These are phyloP conservation scores for Busseola fusca DNA, from an alignment of 2,888 invertebrate genomes.

Conservation along the genomic window DNA sequence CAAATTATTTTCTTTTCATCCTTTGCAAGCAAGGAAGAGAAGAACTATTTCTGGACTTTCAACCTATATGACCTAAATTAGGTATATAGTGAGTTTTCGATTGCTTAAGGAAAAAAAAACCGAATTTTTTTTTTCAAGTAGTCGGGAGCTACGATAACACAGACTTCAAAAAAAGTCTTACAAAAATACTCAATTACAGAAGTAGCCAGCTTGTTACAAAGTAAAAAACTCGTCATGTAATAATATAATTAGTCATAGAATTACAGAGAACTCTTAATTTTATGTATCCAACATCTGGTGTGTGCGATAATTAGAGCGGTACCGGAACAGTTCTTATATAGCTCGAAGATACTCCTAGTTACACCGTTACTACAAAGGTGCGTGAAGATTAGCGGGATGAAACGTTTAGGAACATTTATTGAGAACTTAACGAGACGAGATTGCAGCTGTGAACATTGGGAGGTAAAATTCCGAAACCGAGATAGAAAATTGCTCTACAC, in stretches of 20 bases:
- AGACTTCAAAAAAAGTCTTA: background rate
- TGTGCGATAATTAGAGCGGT: conserved; percentile 44
- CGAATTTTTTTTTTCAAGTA: too few species aligned
- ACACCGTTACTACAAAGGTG: conserved; percentile 28
- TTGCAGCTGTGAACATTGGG: background rate
- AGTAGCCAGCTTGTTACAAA: background rate
- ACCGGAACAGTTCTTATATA: conserved; percentile 29
- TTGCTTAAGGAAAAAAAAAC: background rate
- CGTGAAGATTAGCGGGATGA: conserved; percentile 10
- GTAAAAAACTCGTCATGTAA: conserved; percentile 7
- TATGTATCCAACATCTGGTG: conserved; percentile 28
- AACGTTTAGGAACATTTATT: conserved; percentile 8
- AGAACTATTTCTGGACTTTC: background rate
- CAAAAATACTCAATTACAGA: background rate
- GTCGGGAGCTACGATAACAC: background rate
- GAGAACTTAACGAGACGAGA: background rate
- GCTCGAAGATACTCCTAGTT: conserved; percentile 31
- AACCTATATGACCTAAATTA: background rate
- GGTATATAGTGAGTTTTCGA: background rate
- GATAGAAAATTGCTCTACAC: background rate
- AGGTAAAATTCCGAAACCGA: background rate
- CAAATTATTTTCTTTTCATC: background rate
- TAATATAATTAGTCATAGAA: conserved; percentile 16
- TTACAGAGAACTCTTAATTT: conserved; percentile 23
- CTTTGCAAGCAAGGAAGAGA: background rate